Evolutionary conservation across 2,113 vertebrate genomes (phyloP), one percentile per base, ranked within the genome.

Genomic region (Phycodurus eques): DNA sequence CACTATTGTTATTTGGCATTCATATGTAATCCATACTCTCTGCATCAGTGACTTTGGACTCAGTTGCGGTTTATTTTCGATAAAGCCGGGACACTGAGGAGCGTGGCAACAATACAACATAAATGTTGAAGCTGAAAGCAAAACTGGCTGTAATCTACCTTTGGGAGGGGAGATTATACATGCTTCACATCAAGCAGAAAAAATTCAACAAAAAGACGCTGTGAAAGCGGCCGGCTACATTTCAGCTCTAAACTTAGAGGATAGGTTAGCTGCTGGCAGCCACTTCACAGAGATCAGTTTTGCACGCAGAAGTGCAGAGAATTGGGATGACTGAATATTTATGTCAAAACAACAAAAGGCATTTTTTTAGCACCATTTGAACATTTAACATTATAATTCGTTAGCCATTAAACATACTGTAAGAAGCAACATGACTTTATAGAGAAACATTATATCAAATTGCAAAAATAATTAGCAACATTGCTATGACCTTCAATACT

Each of bases 121-220:
- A 83, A 65, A 84, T 63, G 79, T 39, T 49, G 73, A 47, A 72
- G 83, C 61, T 78, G 83, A 83, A 86, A 82, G 80, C 83, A 84
- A 77, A 82, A 88, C 76, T 88, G 75, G 51, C 75, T 67, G 82
- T 85, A 83, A 90, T 89, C 83, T 83, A 84, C 86, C 84, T 82
- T 82, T 66, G 87, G 88, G 89, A 88, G 59, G 60, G 61, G 69
- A 88, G 89, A 91, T 91, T 89, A 90, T 88, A 87, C 82, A 80
- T 88, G 86, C 88, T 90, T 88, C 90, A 80, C 77, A 53, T 80
- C 83, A 80, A 83, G 79, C 82, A 71, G 68, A 70, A 80, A 80
- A 80, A 87, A 88, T 70, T 78, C 69, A 47, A 72, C 69, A 86
- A 76, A 84, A 86, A 85, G 75, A 81, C 75, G 71, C 81, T 51